phyloP scores from a whole-genome alignment of 1,140 invertebrate genomes.

The Zaprionus capensis region DNA sequence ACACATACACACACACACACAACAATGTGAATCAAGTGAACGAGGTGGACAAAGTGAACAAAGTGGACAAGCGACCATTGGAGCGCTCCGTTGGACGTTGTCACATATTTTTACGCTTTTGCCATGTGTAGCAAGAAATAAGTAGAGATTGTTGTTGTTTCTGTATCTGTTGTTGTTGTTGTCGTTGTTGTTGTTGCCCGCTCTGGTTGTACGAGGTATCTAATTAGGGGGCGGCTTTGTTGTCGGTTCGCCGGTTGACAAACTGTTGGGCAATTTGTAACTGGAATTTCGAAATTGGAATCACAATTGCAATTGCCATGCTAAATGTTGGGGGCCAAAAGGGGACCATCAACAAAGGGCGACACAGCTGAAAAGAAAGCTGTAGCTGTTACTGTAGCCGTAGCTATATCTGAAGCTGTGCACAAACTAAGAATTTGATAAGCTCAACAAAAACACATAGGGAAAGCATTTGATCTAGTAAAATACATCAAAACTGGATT shows the following conservation, averaged over 20 bases:
- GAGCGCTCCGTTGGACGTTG: slow-evolving; percentile 65
- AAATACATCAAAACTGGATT: too few relatives aligned
- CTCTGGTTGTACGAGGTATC: slow-evolving; percentile 24
- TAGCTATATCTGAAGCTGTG: too few relatives aligned
- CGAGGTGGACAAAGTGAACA: slow-evolving; percentile 16
- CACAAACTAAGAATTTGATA: neutral
- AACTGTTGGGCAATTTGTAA: slow-evolving; percentile 62
- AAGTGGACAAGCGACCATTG: slow-evolving; percentile 39
- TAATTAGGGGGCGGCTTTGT: slow-evolving; percentile 71
- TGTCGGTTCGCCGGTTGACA: slow-evolving; percentile 69
- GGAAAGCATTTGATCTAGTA: too few relatives aligned
- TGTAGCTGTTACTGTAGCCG: neutral
- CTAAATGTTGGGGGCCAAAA: slow-evolving; percentile 16
- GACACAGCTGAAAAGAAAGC: slow-evolving; percentile 1
- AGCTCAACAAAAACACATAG: neutral
- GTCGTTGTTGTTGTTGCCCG: slow-evolving; percentile 14
- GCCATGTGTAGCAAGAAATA: slow-evolving; percentile 64
- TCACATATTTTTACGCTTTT: slow-evolving; percentile 80
- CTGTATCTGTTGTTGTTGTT: slow-evolving; percentile 1
- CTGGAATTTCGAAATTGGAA: slow-evolving; percentile 45
- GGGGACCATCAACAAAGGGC: slow-evolving; percentile 4
- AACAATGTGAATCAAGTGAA: slow-evolving; percentile 18
- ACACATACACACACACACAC: neutral
- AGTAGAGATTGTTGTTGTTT: slow-evolving; percentile 16
- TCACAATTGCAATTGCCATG: slow-evolving; percentile 46